phyloP scores from a whole-genome alignment of 2,888 invertebrate species.

The Notodonta dromedarius region DNA sequence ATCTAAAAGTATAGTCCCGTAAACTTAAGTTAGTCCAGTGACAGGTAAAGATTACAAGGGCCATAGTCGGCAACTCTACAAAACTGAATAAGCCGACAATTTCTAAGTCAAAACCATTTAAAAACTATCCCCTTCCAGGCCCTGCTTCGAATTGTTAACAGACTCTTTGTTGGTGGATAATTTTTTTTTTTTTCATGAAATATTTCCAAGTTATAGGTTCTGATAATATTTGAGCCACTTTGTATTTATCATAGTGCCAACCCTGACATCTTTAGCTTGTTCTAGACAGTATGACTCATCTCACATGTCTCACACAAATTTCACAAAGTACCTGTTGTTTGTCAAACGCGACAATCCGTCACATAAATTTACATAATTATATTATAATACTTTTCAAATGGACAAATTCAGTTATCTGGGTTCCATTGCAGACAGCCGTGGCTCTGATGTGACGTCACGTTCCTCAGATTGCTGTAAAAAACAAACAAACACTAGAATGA shows the following conservation, averaged over 20 bases:
- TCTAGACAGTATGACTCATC: conserved; percentile 6
- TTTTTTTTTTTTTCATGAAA: too few relatives aligned
- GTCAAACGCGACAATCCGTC: conserved; percentile 9
- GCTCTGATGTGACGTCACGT: conserved; percentile 9
- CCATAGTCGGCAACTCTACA: too few relatives aligned
- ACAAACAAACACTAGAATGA: conserved; percentile 8
- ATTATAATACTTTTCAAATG: conserved; percentile 14
- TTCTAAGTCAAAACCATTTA: too few relatives aligned
- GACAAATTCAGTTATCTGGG: conserved; percentile 9
- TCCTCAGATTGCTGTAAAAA: conserved; percentile 20
- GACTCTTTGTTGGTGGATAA: too few relatives aligned
- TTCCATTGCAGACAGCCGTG: conserved; percentile 18
- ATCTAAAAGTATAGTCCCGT: too few relatives aligned
- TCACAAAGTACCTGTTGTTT: neutral
- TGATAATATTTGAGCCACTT: too few relatives aligned
- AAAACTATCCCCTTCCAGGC: too few relatives aligned
- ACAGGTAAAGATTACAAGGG: too few relatives aligned
- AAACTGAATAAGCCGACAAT: too few relatives aligned
- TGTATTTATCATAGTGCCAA: neutral
- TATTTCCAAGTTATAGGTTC: too few relatives aligned
- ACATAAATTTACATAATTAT: conserved; percentile 11
- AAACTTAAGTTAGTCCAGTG: too few relatives aligned
- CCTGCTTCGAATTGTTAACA: too few relatives aligned
- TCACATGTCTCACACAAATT: neutral
- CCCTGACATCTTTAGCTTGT: neutral